Percentiles rank a stretch among this genome's conserved stretches.
phyloP scores from a whole-genome alignment of 2,113 vertebrate genomes.

The Myotis lucifugus region DNA sequence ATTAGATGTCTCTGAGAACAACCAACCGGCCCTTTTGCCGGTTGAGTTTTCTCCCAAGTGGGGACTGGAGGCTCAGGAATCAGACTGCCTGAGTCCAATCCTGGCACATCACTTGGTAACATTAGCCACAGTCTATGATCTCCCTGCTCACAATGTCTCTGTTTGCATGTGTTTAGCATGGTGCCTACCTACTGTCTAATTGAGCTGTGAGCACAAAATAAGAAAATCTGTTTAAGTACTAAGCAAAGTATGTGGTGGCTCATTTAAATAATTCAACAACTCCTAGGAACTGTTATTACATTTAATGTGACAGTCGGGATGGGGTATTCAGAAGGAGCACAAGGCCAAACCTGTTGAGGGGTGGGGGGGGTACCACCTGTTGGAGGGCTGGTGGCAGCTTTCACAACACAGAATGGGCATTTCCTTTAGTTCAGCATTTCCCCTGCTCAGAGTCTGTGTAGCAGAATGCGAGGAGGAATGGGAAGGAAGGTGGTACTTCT shows the following conservation, averaged over 20 bases:
- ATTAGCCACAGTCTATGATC: no score
- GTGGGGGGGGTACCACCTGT: no score
- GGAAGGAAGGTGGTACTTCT: background rate
- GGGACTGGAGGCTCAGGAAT: background rate
- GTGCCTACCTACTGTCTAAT: background rate
- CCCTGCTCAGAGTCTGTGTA: background rate
- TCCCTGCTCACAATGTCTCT: background rate
- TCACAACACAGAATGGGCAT: accelerated
- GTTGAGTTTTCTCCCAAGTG: background rate
- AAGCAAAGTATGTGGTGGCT: background rate
- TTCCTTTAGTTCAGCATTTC: background rate
- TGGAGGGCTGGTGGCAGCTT: no score
- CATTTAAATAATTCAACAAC: background rate
- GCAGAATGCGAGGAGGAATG: background rate
- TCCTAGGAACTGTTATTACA: background rate
- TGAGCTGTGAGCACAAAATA: background rate
- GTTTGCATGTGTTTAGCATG: background rate
- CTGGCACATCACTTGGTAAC: accelerated
- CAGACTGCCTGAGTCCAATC: background rate
- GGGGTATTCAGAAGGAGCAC: background rate
- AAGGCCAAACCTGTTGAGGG: background rate
- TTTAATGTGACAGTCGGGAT: background rate
- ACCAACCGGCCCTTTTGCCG: background rate
- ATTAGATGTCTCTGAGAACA: background rate
- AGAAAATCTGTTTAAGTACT: background rate